Percentiles rank a stretch among this genome's conserved stretches.
Conservation (phyloP, 2,113 vertebrate genomes). For the Acanthochromis polyacanthus region DNA sequence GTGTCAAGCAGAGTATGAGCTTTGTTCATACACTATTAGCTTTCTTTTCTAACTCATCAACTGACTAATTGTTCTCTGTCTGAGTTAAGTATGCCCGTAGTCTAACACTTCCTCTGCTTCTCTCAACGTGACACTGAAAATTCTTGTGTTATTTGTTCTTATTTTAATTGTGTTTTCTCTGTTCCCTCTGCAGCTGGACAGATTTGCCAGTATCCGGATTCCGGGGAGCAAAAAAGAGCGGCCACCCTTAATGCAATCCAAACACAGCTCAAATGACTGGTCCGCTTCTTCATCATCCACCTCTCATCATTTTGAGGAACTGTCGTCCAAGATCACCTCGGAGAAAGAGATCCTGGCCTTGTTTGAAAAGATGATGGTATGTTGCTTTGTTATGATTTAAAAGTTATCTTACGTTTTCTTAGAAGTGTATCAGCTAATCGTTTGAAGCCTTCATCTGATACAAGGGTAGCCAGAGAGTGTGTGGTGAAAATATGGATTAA, state of each 20-base stretch:
- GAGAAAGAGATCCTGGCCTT: constrained; percentile 90
- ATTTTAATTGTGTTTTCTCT: constrained; percentile 19
- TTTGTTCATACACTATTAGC: constrained; percentile 24
- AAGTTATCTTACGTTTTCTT: neutral
- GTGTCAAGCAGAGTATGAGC: constrained; percentile 1
- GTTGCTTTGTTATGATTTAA: constrained; percentile 31
- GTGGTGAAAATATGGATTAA: neutral
- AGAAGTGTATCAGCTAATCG: neutral
- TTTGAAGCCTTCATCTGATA: neutral
- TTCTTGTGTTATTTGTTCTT: neutral
- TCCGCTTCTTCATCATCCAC: constrained; percentile 72
- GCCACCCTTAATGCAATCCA: constrained; percentile 81
- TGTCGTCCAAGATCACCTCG: constrained; percentile 85
- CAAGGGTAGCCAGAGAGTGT: neutral
- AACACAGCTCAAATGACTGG: constrained; percentile 79
- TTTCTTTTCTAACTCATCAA: constrained; percentile 11
- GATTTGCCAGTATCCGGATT: constrained; percentile 92
- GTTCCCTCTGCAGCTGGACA: constrained; percentile 86
- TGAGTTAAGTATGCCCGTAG: constrained; percentile 8
- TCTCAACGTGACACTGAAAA: neutral
- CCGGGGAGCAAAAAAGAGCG: constrained; percentile 91
- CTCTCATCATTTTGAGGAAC: constrained; percentile 82
- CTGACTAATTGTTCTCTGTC: neutral
- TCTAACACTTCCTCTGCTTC: neutral
- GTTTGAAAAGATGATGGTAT: constrained; percentile 97